Conservation (phyloP, 2,888 invertebrate species). For the Pardosa pseudoannulata region DNA sequence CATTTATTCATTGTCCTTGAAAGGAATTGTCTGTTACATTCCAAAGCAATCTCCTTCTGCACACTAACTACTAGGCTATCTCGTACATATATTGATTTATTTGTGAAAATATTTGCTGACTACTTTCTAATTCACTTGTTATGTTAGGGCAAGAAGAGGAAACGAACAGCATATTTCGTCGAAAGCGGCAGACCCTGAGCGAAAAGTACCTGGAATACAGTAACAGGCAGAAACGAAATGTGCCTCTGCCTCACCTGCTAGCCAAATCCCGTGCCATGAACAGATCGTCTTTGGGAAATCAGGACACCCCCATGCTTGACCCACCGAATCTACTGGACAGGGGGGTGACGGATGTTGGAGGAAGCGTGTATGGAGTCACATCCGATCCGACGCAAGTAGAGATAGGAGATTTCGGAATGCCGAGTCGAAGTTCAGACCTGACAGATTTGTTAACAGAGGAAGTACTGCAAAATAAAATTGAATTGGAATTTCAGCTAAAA, state of each 20-base stretch:
- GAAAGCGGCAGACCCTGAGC: conserved; percentile 21
- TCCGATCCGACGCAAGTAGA: conserved; percentile 12
- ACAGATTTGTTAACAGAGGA: background rate
- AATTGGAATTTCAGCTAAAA: conserved; percentile 63
- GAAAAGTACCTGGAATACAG: background rate
- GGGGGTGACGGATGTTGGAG: background rate
- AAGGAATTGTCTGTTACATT: no score
- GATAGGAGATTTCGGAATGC: background rate
- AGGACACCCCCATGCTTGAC: conserved; percentile 31
- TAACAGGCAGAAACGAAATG: conserved; percentile 13
- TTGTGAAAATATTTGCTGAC: no score
- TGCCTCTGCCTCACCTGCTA: conserved; percentile 41
- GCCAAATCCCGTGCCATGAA: conserved; percentile 66
- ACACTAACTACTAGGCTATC: no score
- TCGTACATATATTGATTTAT: no score
- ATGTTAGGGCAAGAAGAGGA: conserved; percentile 74
- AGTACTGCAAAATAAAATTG: conserved; percentile 55
- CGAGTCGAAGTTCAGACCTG: background rate
- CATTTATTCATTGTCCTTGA: no score
- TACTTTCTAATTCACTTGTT: no score
- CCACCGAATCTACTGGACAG: conserved; percentile 28
- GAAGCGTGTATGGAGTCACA: background rate
- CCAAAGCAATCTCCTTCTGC: no score
- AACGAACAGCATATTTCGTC: conserved; percentile 70
- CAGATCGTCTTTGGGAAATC: conserved; percentile 24